phyloP scores from a whole-genome alignment of 2,888 invertebrate genomes.

The Coleophora flavipennella region DNA sequence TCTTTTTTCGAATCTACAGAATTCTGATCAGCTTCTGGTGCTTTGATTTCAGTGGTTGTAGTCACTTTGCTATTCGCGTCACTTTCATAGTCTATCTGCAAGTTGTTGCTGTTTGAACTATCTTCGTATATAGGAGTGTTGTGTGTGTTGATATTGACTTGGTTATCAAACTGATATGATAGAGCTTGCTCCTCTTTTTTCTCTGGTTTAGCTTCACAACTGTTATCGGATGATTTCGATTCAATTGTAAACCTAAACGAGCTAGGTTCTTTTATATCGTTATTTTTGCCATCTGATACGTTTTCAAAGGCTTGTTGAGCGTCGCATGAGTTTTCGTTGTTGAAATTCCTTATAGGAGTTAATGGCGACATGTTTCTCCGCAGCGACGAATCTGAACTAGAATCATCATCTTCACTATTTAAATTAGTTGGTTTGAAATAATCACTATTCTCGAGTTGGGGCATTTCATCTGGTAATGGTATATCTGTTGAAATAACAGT shows the following conservation, averaged over 20 bases:
- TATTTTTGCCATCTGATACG: constrained; percentile 35
- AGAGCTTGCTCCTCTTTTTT: constrained; percentile 28
- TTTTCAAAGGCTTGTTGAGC: constrained; percentile 63
- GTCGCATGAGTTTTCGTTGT: constrained; percentile 63
- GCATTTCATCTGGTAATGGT: constrained; percentile 43
- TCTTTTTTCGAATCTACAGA: constrained; percentile 48
- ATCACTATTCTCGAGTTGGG: constrained; percentile 30
- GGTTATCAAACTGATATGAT: constrained; percentile 50
- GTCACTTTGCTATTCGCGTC: constrained; percentile 62
- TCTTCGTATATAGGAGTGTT: constrained; percentile 57
- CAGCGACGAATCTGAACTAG: constrained; percentile 57
- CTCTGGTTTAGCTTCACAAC: constrained; percentile 19
- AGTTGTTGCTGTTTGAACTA: constrained; percentile 58
- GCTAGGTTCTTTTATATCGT: constrained; percentile 47
- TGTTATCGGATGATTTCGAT: constrained; percentile 41
- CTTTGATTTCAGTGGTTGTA: constrained; percentile 41
- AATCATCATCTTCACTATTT: constrained; percentile 49
- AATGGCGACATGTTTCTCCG: constrained; percentile 62
- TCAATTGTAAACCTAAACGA: constrained; percentile 57
- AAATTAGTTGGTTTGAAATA: constrained; percentile 44
- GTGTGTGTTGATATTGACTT: constrained; percentile 52
- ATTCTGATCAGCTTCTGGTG: constrained; percentile 39
- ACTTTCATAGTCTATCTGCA: constrained; percentile 64
- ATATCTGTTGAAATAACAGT: constrained; percentile 16
- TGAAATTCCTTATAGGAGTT: constrained; percentile 60